A percentile compares a stretch with the other conserved stretches of the same genome.
Conservation (phyloP, 2,888 invertebrate species). For the Lapara coniferarum region DNA sequence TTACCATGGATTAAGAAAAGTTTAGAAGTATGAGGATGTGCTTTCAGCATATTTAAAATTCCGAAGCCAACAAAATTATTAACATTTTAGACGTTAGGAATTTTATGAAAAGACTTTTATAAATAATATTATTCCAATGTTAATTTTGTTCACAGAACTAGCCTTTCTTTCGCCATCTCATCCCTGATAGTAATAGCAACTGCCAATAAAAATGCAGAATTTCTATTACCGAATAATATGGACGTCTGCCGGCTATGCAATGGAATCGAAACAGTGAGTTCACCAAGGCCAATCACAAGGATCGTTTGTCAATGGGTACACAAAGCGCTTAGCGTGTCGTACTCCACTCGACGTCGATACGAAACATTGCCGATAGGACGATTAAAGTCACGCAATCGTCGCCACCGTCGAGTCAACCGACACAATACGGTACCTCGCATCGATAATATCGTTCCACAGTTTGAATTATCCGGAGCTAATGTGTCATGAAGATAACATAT, state of each 20-base stretch:
- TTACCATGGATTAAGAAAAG: no score
- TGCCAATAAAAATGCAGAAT: conserved; percentile 39
- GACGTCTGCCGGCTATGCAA: conserved; percentile 41
- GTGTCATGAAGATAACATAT: conserved; percentile 56
- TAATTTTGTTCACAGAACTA: neutral
- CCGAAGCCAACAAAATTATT: no score
- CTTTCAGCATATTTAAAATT: no score
- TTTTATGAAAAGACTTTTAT: no score
- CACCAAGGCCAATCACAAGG: conserved; percentile 61
- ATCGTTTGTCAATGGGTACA: conserved; percentile 64
- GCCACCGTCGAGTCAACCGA: conserved; percentile 40
- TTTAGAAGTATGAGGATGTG: no score
- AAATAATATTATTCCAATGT: no score
- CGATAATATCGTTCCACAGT: conserved; percentile 50
- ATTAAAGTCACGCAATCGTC: conserved; percentile 63
- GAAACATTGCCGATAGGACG: conserved; percentile 59
- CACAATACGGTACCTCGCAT: conserved; percentile 46
- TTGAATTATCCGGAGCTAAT: conserved; percentile 54
- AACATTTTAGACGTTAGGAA: no score
- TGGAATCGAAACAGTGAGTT: conserved; percentile 49
- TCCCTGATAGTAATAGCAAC: neutral
- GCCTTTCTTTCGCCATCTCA: neutral
- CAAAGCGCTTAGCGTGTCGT: conserved; percentile 69
- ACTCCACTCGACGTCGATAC: conserved; percentile 68
- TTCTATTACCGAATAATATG: conserved; percentile 41